phyloP scores from a whole-genome alignment of 35 echinoderm and acorn worm genomes.

The Heliocidaris tuberculata region DNA sequence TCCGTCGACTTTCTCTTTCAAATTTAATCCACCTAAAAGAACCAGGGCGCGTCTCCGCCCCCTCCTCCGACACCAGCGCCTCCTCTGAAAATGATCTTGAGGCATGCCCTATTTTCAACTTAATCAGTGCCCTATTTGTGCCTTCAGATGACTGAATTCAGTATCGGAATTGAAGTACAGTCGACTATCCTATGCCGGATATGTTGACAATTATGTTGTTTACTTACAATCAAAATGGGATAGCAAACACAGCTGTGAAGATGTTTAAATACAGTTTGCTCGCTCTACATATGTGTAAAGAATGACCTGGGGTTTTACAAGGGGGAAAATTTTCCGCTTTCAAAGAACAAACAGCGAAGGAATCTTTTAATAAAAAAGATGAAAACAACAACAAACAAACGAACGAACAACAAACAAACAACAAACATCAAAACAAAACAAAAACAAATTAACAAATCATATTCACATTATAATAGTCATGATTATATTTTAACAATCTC shows the following conservation, averaged over 20 bases:
- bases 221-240: background rate
- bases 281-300: background rate
- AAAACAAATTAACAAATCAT: background rate
- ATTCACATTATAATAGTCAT: too few relatives aligned
- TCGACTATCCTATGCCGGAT: background rate
- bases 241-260: background rate
- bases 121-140: too few relatives aligned
- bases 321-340: background rate
- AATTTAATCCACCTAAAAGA: too few relatives aligned
- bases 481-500: too few relatives aligned
- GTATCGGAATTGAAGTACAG: background rate
- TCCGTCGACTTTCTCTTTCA: too few relatives aligned
- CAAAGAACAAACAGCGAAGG: background rate
- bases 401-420: too few relatives aligned
- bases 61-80: too few relatives aligned
- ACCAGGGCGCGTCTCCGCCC: too few relatives aligned
- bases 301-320: background rate
- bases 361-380: background rate
- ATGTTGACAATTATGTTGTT: background rate
- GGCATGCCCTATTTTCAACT: background rate
- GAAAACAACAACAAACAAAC: too few relatives aligned
- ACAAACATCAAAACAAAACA: too few relatives aligned
- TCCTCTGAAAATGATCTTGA: too few relatives aligned
- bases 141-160: background rate
- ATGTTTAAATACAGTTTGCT: background rate